Percentiles rank a stretch among this genome's conserved stretches.
phyloP scores from a whole-genome alignment of 2,888 invertebrate species.

The Ceramica pisi region DNA sequence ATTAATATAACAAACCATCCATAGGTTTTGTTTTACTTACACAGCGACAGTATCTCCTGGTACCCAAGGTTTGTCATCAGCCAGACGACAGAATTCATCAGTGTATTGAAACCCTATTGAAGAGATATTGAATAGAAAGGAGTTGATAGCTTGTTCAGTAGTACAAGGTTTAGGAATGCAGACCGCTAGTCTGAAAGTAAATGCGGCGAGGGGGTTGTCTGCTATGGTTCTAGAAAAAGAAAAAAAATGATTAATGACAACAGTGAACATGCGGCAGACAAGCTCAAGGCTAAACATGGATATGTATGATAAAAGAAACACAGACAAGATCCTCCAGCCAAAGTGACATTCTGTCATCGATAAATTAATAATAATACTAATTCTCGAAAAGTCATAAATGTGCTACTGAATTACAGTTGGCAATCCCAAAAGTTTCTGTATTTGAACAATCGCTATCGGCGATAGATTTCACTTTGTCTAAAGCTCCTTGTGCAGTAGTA shows the following conservation, averaged over 20 bases:
- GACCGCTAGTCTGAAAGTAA: constrained; percentile 68
- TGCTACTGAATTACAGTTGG: no score
- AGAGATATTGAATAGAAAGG: constrained; percentile 66
- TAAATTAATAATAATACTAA: no score
- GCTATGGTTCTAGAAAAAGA: constrained; percentile 58
- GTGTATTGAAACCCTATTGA: constrained; percentile 67
- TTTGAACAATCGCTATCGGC: not conserved
- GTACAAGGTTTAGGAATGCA: constrained; percentile 79
- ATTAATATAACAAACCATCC: not conserved
- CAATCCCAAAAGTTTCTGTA: not conserved
- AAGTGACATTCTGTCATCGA: not conserved
- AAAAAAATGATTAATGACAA: not conserved
- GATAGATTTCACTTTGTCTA: no score
- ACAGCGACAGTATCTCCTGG: constrained; percentile 76
- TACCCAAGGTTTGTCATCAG: constrained; percentile 77
- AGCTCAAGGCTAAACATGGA: not conserved
- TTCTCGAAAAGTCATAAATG: no score
- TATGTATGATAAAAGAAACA: not conserved
- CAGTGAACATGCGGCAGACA: not conserved
- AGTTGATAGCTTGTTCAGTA: constrained; percentile 67
- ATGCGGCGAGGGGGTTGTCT: constrained; percentile 45
- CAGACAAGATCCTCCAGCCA: not conserved
- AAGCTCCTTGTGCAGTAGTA: not conserved
- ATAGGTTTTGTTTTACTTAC: constrained; percentile 69
- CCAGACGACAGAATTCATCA: constrained; percentile 74